Evolutionary conservation across 1,140 invertebrate species (phyloP).

Genomic region (Habropoda laboriosa): DNA sequence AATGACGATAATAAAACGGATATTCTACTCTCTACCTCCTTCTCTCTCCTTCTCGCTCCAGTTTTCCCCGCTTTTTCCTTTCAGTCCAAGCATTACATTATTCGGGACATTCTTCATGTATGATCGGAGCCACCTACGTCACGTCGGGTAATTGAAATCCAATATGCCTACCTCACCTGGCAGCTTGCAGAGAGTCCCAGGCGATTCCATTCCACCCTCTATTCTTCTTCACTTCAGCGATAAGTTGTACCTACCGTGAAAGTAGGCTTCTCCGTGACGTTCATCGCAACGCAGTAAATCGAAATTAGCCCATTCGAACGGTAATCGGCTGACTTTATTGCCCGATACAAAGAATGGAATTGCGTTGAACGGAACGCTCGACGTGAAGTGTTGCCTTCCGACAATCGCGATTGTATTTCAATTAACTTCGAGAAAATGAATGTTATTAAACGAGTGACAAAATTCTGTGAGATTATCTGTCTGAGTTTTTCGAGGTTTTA

Average conservation of each 20-base stretch:
- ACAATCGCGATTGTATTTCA: no score
- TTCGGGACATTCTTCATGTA: slow-evolving; percentile 49
- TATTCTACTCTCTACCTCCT: slow-evolving; percentile 5
- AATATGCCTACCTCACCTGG: slow-evolving; percentile 47
- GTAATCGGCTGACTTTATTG: background rate
- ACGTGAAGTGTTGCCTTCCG: background rate
- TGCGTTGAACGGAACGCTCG: background rate
- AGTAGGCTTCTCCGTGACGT: background rate
- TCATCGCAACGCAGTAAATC: slow-evolving; percentile 15
- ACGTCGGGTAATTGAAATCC: slow-evolving; percentile 59
- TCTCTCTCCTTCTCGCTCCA: background rate
- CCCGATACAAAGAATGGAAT: background rate
- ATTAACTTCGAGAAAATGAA: no score
- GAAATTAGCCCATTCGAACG: slow-evolving; percentile 11
- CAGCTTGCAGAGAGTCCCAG: slow-evolving; percentile 10
- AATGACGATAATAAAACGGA: slow-evolving; percentile 48
- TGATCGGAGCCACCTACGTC: slow-evolving; percentile 27
- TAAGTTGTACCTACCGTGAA: background rate
- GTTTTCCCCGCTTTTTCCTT: background rate
- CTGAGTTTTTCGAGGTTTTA: no score
- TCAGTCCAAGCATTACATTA: slow-evolving; percentile 39
- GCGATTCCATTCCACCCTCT: slow-evolving; percentile 43
- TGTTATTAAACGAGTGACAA: no score
- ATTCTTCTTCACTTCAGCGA: background rate
- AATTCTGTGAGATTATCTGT: no score